Evolutionary conservation across 2,888 invertebrate genomes (phyloP).

Genomic region (Drosophila helvetica): DNA sequence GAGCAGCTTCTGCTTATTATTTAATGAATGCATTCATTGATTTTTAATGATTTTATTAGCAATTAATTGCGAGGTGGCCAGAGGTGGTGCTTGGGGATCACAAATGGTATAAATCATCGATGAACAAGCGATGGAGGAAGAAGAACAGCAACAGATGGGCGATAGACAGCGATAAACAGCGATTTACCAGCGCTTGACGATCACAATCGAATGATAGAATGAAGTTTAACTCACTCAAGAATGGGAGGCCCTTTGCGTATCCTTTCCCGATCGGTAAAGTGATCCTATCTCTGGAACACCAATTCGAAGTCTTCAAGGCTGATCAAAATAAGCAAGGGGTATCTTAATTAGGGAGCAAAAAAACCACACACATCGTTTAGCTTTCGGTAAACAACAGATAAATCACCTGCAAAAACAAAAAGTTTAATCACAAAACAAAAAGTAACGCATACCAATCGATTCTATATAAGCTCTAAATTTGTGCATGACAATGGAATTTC

Average conservation of each 20-base stretch:
- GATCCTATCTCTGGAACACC: background rate
- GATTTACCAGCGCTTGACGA: background rate
- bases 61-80: conserved; percentile 37
- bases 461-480: conserved; percentile 24
- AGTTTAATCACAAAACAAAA: conserved; percentile 6
- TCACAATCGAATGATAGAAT: no score
- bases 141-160: background rate
- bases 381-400: background rate
- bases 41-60: conserved; percentile 51
- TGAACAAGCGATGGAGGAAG: background rate
- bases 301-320: no score
- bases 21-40: conserved; percentile 47
- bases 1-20: conserved; percentile 23
- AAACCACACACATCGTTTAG: background rate
- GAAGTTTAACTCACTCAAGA: no score
- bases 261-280: no score
- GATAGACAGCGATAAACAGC: background rate
- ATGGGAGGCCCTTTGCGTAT: no score
- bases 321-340: background rate
- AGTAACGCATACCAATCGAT: conserved; percentile 6
- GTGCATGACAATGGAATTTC: conserved; percentile 23
- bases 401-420: background rate
- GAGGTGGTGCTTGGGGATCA: conserved; percentile 22
- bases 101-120: conserved; percentile 13
- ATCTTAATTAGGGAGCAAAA: background rate